A percentile compares a stretch with the other conserved stretches of the same genome.
phyloP scores from a whole-genome alignment of 35 echinoderm and acorn worm genomes.

The Nesometra sesokonis region DNA sequence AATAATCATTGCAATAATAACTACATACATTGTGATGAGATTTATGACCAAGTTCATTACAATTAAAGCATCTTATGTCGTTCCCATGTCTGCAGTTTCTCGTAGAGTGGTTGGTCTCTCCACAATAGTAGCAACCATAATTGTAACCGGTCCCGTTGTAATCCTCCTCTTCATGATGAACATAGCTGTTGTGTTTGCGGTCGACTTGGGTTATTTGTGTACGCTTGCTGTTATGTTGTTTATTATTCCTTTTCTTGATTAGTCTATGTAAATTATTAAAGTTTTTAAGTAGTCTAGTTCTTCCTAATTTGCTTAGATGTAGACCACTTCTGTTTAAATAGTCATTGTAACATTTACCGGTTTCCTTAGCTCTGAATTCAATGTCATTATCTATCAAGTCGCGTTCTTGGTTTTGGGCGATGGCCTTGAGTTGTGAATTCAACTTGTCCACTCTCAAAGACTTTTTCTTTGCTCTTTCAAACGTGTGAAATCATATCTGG shows the following conservation, averaged over 20 bases:
- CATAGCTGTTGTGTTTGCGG: too few relatives aligned
- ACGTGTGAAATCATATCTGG: too few relatives aligned
- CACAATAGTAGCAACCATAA: conserved; percentile 8
- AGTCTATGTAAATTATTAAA: too few relatives aligned
- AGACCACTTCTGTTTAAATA: too few relatives aligned
- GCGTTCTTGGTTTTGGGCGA: neutral
- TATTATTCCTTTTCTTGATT: too few relatives aligned
- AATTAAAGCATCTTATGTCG: neutral
- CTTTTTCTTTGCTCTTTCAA: too few relatives aligned
- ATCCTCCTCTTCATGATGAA: neutral
- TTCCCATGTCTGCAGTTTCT: neutral
- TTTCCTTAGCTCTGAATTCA: too few relatives aligned
- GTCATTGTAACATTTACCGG: too few relatives aligned
- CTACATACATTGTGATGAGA: neutral
- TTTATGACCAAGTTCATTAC: neutral
- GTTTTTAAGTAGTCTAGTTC: too few relatives aligned
- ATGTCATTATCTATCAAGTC: neutral
- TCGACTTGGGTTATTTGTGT: too few relatives aligned
- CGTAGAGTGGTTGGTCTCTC: neutral
- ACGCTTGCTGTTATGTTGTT: too few relatives aligned
- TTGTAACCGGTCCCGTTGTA: neutral
- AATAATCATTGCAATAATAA: neutral
- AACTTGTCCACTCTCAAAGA: neutral
- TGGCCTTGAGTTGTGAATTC: neutral
- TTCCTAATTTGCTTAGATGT: too few relatives aligned